Evolutionary conservation across 2,797 vertebrate genomes (phyloP).

Genomic region (Sebastes reedi): DNA sequence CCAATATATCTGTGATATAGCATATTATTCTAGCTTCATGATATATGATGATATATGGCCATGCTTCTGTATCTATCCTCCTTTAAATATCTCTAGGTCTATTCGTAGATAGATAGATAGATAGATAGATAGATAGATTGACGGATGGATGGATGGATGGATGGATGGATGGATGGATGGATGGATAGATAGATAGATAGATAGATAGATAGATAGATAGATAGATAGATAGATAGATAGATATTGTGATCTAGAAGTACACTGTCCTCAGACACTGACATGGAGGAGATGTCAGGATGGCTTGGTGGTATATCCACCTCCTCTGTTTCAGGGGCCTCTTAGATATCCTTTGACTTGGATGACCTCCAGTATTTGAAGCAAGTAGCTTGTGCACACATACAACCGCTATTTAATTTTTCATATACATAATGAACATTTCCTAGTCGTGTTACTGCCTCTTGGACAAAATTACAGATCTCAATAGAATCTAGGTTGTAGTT

Average conservation of each 20-base stretch:
- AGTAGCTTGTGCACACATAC: background rate
- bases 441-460: too few species aligned
- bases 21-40: background rate
- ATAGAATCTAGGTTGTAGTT: background rate
- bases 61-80: background rate
- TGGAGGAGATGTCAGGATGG: background rate
- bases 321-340: too few species aligned
- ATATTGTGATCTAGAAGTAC: background rate
- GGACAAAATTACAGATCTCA: too few species aligned
- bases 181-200: fast-evolving
- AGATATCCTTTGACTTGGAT: background rate
- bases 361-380: background rate
- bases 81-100: background rate
- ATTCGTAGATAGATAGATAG: too few species aligned
- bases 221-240: background rate
- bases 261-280: too few species aligned
- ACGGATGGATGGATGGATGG: fast-evolving
- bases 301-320: background rate
- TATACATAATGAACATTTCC: too few species aligned
- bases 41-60: background rate
- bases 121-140: too few species aligned
- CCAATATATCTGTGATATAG: background rate
- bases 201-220: too few species aligned
- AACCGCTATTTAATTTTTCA: too few species aligned
- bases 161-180: too few species aligned